phyloP scores from a whole-genome alignment of 2,888 invertebrate genomes.

The Eupithecia abbreviata region DNA sequence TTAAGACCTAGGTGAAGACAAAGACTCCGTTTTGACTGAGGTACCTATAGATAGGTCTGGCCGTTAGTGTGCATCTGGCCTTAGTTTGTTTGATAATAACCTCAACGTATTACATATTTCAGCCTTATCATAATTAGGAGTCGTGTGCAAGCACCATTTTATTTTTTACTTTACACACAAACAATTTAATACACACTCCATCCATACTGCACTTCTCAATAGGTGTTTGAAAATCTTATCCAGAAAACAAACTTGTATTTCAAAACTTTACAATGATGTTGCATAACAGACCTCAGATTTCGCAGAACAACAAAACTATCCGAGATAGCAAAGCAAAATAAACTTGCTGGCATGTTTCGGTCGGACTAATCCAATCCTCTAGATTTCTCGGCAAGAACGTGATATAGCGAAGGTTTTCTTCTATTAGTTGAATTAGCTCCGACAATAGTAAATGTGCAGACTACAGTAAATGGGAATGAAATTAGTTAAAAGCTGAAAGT shows the following conservation, averaged over 20 bases:
- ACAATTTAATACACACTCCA: neutral
- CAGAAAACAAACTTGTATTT: neutral
- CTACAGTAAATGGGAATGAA: neutral
- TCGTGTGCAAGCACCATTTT: neutral
- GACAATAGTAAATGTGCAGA: neutral
- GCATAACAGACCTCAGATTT: neutral
- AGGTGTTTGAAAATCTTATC: neutral
- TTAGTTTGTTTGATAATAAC: no score
- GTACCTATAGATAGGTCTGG: no score
- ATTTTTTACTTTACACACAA: neutral
- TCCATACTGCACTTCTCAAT: neutral
- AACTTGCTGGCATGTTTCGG: conserved; percentile 1
- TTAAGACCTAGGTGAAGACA: no score
- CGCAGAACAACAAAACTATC: conserved; percentile 8
- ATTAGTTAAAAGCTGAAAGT: conserved; percentile 4
- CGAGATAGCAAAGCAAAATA: neutral
- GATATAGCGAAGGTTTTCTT: conserved; percentile 9
- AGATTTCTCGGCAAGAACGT: neutral
- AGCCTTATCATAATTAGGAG: no score
- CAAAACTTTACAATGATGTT: neutral
- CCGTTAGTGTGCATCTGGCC: no score
- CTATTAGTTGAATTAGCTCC: conserved; percentile 26
- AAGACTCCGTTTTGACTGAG: no score
- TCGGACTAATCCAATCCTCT: neutral
- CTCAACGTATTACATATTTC: no score